Evolutionary conservation across 2,113 vertebrate species (phyloP).

Genomic region (Lepidothrix coronata): DNA sequence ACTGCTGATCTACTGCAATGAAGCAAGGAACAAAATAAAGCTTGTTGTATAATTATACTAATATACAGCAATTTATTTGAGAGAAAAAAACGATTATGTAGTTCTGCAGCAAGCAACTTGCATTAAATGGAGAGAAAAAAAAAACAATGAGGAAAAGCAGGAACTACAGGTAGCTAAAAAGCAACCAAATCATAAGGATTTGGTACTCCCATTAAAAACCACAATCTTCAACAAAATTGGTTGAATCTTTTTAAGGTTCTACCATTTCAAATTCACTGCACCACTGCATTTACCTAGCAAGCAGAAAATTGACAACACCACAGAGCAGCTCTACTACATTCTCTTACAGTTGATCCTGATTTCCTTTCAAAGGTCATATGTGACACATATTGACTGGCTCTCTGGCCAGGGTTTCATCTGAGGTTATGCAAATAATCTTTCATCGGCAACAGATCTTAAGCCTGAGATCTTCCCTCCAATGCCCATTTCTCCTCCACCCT

Average conservation of each 20-base stretch:
- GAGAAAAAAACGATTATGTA: not conserved
- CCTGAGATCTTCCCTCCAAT: not conserved
- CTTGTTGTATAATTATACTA: not conserved
- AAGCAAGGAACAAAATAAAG: not conserved
- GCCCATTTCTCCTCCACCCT: not conserved
- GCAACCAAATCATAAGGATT: not conserved
- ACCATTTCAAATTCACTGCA: not conserved
- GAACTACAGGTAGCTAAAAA: not conserved
- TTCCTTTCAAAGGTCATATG: not conserved
- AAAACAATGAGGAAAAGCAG: not conserved
- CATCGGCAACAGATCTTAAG: not conserved
- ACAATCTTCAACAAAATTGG: not conserved
- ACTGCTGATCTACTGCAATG: not conserved
- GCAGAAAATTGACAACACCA: not conserved
- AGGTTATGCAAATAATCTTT: not conserved
- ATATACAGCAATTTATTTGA: not conserved
- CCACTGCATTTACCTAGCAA: not conserved
- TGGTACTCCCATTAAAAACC: not conserved
- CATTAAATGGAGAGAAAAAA: not conserved
- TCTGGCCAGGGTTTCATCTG: not conserved
- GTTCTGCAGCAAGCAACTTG: not conserved
- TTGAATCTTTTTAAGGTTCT: not conserved
- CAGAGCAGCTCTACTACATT: not conserved
- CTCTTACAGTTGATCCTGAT: not conserved
- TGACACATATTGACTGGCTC: not conserved